A percentile compares a stretch with the other conserved stretches of the same genome.
Evolutionary conservation across 2,113 vertebrate genomes (phyloP).

Genomic region (Ceratotherium simum): DNA sequence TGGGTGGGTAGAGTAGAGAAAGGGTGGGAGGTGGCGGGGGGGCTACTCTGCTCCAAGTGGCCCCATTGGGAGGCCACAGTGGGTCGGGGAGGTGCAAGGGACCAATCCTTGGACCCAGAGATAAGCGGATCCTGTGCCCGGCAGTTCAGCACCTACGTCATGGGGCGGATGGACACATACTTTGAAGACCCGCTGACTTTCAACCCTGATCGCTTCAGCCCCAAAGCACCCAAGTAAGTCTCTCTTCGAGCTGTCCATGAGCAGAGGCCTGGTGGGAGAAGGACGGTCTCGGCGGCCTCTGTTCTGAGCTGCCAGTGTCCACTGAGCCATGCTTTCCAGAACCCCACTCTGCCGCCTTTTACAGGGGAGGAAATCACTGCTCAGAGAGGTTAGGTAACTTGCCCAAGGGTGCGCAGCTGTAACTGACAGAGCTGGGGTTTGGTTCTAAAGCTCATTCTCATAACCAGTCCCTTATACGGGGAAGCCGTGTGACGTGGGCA

Average conservation of each 20-base stretch:
- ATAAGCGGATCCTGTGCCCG: background rate
- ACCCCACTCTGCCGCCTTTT: background rate
- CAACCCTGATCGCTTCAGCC: conserved; percentile 94
- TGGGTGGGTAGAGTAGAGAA: too few relatives aligned
- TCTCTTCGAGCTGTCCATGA: background rate
- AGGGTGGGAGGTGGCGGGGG: background rate
- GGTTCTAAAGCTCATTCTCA: background rate
- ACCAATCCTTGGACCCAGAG: background rate
- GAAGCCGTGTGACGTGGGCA: background rate
- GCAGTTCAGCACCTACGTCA: conserved; percentile 91
- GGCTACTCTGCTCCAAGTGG: rapidly evolving
- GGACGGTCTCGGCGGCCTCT: rapidly evolving
- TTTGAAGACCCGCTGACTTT: conserved; percentile 94
- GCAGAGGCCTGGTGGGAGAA: background rate
- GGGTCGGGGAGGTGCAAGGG: background rate
- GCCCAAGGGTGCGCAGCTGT: background rate
- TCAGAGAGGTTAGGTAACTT: background rate
- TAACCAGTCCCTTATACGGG: background rate
- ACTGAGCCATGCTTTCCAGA: background rate
- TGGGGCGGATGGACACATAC: conserved; percentile 92
- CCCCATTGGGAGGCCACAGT: rapidly evolving
- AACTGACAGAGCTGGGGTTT: background rate
- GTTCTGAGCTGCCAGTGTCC: background rate
- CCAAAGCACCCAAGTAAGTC: conserved; percentile 93
- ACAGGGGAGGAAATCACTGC: background rate